A percentile compares a stretch with the other conserved stretches of the same genome.
These are phyloP conservation scores for Leptarthrus brevirostris DNA, from an alignment of 2,888 invertebrate genomes.

Conservation along the genomic window DNA sequence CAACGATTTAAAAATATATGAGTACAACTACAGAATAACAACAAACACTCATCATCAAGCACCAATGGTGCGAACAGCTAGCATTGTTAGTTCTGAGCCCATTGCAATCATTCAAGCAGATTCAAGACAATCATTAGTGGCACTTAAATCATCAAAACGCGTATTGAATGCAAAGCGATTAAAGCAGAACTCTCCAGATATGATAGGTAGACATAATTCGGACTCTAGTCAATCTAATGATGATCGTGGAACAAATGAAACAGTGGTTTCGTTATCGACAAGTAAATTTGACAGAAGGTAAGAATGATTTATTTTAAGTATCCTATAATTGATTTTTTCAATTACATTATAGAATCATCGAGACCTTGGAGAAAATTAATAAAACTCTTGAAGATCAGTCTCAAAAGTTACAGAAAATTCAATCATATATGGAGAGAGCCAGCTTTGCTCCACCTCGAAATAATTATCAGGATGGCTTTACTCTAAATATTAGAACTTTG, in stretches of 20 bases:
- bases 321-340: slow-evolving; percentile 50
- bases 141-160: slow-evolving; percentile 68
- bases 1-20: slow-evolving; percentile 89
- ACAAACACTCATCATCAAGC: slow-evolving; percentile 82
- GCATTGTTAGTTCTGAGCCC: slow-evolving; percentile 76
- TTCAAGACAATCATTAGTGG: slow-evolving; percentile 69
- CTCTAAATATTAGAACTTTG: not conserved
- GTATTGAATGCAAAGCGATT: slow-evolving; percentile 61
- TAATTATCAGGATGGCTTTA: not conserved
- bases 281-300: slow-evolving; percentile 13
- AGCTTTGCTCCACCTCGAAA: not conserved
- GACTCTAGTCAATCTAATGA: slow-evolving; percentile 69
- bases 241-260: slow-evolving; percentile 56
- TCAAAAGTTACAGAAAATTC: slow-evolving; percentile 42
- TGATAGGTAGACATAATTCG: slow-evolving; percentile 69
- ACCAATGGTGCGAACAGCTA: slow-evolving; percentile 78
- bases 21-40: slow-evolving; percentile 81
- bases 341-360: slow-evolving; percentile 68
- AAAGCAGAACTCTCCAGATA: slow-evolving; percentile 64
- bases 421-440: not conserved
- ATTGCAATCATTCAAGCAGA: slow-evolving; percentile 68
- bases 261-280: not conserved
- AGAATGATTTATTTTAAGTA: slow-evolving; percentile 38
- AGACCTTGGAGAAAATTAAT: slow-evolving; percentile 69
- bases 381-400: slow-evolving; percentile 69